Evolutionary conservation across 1,140 invertebrate species (phyloP).

Genomic region (Hirudo medicinalis): DNA sequence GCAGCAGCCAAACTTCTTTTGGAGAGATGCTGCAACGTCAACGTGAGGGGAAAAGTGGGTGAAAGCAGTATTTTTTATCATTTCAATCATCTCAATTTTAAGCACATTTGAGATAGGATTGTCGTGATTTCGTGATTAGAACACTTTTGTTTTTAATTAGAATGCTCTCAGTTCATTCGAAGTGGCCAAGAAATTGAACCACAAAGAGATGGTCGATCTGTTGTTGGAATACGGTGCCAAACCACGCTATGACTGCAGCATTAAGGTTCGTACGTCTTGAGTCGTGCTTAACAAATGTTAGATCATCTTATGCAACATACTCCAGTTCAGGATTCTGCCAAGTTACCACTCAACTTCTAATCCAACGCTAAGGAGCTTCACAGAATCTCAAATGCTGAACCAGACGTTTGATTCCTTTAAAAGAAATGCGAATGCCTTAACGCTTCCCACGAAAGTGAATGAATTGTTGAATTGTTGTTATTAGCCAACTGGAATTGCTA

Average conservation of each 20-base stretch:
- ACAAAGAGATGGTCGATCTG: neutral
- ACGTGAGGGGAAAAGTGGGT: neutral
- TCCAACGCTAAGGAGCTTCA: neutral
- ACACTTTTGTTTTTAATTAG: neutral
- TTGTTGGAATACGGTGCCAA: neutral
- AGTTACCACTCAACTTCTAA: neutral
- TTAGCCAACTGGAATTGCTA: no score
- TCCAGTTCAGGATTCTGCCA: neutral
- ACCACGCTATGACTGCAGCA: neutral
- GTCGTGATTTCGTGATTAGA: no score
- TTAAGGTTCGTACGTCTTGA: neutral
- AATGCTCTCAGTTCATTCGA: neutral
- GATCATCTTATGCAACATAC: neutral
- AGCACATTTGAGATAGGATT: neutral
- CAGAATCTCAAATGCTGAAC: constrained; percentile 2
- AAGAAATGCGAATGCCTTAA: no score
- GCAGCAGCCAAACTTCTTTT: neutral
- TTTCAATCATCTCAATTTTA: no score
- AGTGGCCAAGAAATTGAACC: constrained; percentile 4
- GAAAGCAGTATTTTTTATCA: neutral
- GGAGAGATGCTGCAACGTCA: neutral
- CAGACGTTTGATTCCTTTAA: no score
- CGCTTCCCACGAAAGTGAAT: no score
- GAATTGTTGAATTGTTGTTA: no score
- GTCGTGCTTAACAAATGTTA: neutral